phyloP scores from a whole-genome alignment of 1,140 invertebrate species.

The Brachionus angularis region DNA sequence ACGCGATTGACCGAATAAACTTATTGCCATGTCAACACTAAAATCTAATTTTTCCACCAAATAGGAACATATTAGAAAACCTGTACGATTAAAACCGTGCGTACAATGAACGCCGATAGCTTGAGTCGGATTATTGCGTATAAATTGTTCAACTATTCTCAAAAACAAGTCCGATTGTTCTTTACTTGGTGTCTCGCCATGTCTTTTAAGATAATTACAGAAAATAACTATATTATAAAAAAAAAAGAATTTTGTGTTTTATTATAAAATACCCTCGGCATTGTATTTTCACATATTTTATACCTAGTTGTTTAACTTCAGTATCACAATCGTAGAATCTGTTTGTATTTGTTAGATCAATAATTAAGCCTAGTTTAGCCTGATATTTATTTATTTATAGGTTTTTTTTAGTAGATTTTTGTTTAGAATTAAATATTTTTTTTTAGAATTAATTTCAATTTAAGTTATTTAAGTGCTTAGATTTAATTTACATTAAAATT shows the following conservation, averaged over 20 bases:
- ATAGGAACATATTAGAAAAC: conserved; percentile 83
- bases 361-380: conserved; percentile 85
- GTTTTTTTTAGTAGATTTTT: conserved; percentile 25
- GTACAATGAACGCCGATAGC: conserved; percentile 83
- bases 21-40: conserved; percentile 71
- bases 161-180: conserved; percentile 77
- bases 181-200: conserved; percentile 59
- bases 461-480: conserved; percentile 19
- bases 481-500: conserved; percentile 64
- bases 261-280: conserved; percentile 71
- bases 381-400: conserved; percentile 50
- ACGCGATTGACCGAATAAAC: conserved; percentile 63
- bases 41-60: conserved; percentile 70
- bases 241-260: too few species aligned
- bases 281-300: conserved; percentile 75
- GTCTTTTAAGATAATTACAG: too few species aligned
- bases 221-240: too few species aligned
- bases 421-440: neutral
- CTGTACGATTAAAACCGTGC: conserved; percentile 96
- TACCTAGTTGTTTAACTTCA: conserved; percentile 69
- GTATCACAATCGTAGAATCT: conserved; percentile 80
- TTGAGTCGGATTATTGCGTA: conserved; percentile 70
- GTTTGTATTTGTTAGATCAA: conserved; percentile 89
- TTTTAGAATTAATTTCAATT: conserved; percentile 2
- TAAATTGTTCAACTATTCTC: conserved; percentile 71